These are phyloP conservation scores for Frankliniella intonsa DNA, from an alignment of 2,888 invertebrate species.

Conservation along the genomic window DNA sequence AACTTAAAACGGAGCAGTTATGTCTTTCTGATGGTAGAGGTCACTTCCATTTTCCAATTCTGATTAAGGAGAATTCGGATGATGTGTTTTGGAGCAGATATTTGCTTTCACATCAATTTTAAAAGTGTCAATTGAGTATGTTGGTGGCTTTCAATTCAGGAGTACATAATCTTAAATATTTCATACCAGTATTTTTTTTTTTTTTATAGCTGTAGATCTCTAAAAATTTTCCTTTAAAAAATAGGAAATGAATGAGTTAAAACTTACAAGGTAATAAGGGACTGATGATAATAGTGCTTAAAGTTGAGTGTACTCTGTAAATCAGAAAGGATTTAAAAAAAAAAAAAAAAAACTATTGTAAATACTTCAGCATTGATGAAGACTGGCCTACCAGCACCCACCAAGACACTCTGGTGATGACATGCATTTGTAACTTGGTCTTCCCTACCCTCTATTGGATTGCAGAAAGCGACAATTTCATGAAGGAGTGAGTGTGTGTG, in stretches of 20 bases:
- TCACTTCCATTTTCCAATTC: too few species aligned
- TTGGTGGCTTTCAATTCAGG: too few species aligned
- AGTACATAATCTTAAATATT: neutral
- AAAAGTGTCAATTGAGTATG: too few species aligned
- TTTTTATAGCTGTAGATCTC: too few species aligned
- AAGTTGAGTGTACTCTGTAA: neutral
- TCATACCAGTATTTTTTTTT: neutral
- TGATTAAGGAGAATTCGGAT: too few species aligned
- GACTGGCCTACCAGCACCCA: neutral
- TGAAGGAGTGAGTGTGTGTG: too few species aligned
- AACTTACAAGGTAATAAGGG: conserved; percentile 25
- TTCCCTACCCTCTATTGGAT: neutral
- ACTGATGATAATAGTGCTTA: conserved; percentile 8
- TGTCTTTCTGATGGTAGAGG: too few species aligned
- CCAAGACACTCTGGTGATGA: neutral
- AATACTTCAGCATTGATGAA: neutral
- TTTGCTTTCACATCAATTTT: too few species aligned
- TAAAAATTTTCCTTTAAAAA: neutral
- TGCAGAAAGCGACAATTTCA: neutral
- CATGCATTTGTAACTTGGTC: neutral
- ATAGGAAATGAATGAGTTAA: neutral
- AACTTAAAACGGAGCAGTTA: too few species aligned
- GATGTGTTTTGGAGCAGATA: too few species aligned
- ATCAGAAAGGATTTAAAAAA: neutral
- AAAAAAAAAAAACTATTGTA: neutral